Evolutionary conservation across 2,888 invertebrate genomes (phyloP), one percentile per base, ranked within the genome.

Genomic region (Agriopis aurantiaria): DNA sequence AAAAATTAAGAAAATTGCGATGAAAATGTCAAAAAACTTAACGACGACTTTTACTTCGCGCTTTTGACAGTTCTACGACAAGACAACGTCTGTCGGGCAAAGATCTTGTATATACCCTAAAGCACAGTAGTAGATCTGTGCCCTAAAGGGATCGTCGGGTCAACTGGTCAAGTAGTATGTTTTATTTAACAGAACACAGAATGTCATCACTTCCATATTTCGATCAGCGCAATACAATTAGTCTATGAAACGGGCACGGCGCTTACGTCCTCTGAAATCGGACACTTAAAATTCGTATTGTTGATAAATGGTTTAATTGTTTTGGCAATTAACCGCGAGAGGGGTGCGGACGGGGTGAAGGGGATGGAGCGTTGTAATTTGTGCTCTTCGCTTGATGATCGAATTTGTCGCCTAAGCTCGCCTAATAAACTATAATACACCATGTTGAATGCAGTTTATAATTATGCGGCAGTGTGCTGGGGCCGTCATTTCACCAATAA

Each of bases 291-390:
- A 86, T 82, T 85, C 82, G 82, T 84, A 80, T 82, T 83, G 87
- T 86, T 86, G 87, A 87, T 85, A 85, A 87, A 90, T 86, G 89
- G 87, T 88, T 85, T 90, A 91, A 91, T 91, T 91, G 90, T 91
- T 90, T 88, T 85, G 85, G 89, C 91, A 89, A 91, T 91, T 91
- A 90, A 84, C 85, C 81, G 73, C 74, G 60, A 74, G 60, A 56
- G 70, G 72, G 60, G 63, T 62, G 76, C 67, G 77, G 72, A 8
- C 14, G 65, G 69, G 23, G 23, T 8, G 55, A 75, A 75, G 79
- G 71, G 48, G 52, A 75, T 73, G 78, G 69, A 74, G 64, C 48
- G 68, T 61, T 68, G 72, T 72, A 74, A 74, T 81, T 78, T 78
- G 77, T 75, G 70, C 73, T 74, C 69, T 72, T 70, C 63, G 70